Evolutionary conservation across 2,888 invertebrate genomes (phyloP), one percentile per base, ranked within the genome.

Genomic region (Scaptomyza caliginosa): DNA sequence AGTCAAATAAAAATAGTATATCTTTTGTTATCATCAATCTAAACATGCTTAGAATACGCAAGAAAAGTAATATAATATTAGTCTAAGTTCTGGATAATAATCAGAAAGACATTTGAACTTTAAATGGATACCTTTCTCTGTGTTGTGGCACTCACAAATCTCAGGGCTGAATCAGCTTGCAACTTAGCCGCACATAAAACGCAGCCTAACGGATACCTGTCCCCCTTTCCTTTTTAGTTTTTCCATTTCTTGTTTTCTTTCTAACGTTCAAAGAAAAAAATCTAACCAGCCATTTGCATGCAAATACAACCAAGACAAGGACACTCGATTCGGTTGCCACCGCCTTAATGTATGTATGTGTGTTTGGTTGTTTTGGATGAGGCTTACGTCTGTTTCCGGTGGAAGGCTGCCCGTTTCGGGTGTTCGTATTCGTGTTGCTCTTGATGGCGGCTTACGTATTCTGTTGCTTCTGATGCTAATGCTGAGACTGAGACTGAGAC

Each of bases 251-350:
- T 42, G 3, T 38, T 50, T 55, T 19, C 34, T 28, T 28, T 45
- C 28, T 46, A 39, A 23, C 39, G 42, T 43, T 6, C 1, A 5
- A 69, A 74, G 58, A 74, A 16, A 74, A 72, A 74, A 64, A 74
- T 69, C 54, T 68, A 68, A 72, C 64, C 69, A 74, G 52, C 69
- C 65, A 72, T 74, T 72, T 72, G 75, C 75, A 72, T 72, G 75
- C 70, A 72, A 72, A 72, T 74, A 59, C 56, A 56, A 49, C 43
- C 54, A 46, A 63, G 74, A 58, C 72, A 69, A 72, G 70, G 56
- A 74, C 74, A 54, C 54, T 50, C 72, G 42, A 66, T 62, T 57
- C 38, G 54, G 26, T 21, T 42, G 32, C 11, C 30, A 3, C 26
- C 43, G 45, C 10, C 32, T 45, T 8, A 54, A 36, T 32, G 13